Percentiles rank a stretch among this genome's conserved stretches.
These are phyloP conservation scores for Thecophora atra DNA, from an alignment of 2,888 invertebrate genomes.

Conservation along the genomic window DNA sequence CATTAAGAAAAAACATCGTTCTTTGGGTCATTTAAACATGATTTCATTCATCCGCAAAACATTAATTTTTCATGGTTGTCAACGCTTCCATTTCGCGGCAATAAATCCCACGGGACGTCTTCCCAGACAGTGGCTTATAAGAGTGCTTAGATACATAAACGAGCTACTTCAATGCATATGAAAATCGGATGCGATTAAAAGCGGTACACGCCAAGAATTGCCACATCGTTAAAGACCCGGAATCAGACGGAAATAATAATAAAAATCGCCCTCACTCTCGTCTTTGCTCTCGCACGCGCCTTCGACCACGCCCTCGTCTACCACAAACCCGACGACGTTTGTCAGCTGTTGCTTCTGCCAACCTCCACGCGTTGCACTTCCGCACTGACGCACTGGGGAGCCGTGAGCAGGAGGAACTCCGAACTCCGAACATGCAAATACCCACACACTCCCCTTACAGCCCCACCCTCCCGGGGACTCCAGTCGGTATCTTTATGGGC, in stretches of 20 bases:
- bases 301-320: conserved; percentile 54
- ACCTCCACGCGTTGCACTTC: not conserved
- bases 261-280: too few relatives aligned
- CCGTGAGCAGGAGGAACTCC: not conserved
- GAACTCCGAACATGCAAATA: not conserved
- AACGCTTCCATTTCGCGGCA: too few relatives aligned
- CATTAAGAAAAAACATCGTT: not conserved
- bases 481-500: not conserved
- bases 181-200: too few relatives aligned
- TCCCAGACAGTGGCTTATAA: too few relatives aligned
- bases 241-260: too few relatives aligned
- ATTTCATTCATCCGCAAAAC: not conserved
- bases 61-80: not conserved
- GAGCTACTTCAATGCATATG: too few relatives aligned
- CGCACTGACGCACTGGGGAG: not conserved
- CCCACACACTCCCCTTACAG: not conserved
- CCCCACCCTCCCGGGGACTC: not conserved
- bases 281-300: too few relatives aligned
- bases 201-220: too few relatives aligned
- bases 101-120: too few relatives aligned
- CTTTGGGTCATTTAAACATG: conserved; percentile 9
- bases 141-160: too few relatives aligned
- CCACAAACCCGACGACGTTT: conserved; percentile 31
- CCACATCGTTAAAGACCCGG: too few relatives aligned
- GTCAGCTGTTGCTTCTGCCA: conserved; percentile 31